These are phyloP conservation scores for Orchestes rusci DNA, from an alignment of 2,888 invertebrate species.

Conservation along the genomic window DNA sequence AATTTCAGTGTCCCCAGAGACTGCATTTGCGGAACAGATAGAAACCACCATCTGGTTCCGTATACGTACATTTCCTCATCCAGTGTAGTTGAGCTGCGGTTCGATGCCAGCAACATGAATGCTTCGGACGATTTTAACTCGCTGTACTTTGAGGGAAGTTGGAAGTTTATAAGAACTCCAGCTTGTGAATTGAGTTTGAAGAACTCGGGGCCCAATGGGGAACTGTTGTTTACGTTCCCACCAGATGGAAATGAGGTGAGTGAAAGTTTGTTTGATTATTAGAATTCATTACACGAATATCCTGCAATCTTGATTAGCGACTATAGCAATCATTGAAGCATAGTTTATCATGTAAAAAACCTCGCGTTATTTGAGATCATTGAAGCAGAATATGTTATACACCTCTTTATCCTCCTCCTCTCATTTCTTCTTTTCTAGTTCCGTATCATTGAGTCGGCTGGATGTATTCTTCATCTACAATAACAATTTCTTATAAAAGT, in stretches of 20 bases:
- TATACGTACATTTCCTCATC: constrained; percentile 73
- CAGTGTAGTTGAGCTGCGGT: constrained; percentile 71
- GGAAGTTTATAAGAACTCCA: constrained; percentile 68
- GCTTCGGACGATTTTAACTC: constrained; percentile 79
- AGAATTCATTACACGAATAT: no score
- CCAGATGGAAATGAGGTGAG: constrained; percentile 36
- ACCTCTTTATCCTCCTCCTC: no score
- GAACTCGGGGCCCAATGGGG: constrained; percentile 70
- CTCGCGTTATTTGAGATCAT: no score
- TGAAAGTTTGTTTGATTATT: no score
- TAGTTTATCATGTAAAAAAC: no score
- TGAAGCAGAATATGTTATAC: no score
- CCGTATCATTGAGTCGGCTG: no score
- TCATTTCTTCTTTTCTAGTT: no score
- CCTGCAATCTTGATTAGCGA: no score
- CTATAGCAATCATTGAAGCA: no score
- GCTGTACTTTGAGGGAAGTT: constrained; percentile 76
- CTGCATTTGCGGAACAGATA: constrained; percentile 65
- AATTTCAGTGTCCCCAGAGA: constrained; percentile 47
- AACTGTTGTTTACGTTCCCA: constrained; percentile 53
- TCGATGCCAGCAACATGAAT: constrained; percentile 76
- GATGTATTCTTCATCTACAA: no score
- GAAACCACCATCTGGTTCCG: constrained; percentile 47
- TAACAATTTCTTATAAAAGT: no score
- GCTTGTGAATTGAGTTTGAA: constrained; percentile 63